Percentiles rank a stretch among this genome's conserved stretches.
phyloP scores from a whole-genome alignment of 2,113 vertebrate species.

The Emydura subglobosa region DNA sequence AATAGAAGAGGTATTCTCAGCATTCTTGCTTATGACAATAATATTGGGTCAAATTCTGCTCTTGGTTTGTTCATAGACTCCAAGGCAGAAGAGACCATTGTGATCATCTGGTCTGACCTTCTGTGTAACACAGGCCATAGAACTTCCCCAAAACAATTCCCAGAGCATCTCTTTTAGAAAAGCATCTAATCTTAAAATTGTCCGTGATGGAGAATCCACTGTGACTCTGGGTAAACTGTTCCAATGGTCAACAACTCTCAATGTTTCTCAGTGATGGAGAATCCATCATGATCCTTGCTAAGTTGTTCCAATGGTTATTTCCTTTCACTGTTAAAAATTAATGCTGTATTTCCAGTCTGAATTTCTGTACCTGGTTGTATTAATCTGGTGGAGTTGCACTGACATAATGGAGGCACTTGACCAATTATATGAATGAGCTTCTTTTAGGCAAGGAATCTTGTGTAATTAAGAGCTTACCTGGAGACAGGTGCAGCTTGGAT shows the following conservation, averaged over 20 bases:
- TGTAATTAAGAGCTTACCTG: constrained; percentile 45
- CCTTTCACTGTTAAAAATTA: background rate
- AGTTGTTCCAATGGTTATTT: background rate
- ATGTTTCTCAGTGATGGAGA: background rate
- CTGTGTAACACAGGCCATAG: background rate
- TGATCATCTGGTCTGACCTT: background rate
- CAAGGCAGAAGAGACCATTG: background rate
- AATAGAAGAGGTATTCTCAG: no score
- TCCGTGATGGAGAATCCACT: background rate
- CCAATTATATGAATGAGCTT: no score
- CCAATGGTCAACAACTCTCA: background rate
- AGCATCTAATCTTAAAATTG: background rate
- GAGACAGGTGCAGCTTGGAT: constrained; percentile 36
- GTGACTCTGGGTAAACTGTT: background rate
- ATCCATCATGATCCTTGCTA: background rate
- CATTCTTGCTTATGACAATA: background rate
- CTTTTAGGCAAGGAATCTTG: background rate
- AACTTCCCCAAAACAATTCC: background rate
- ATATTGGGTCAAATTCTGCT: background rate
- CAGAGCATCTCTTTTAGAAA: background rate
- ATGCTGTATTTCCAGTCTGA: background rate
- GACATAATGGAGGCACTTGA: background rate
- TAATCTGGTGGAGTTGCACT: background rate
- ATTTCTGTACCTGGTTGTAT: background rate
- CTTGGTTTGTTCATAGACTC: background rate